phyloP scores from a whole-genome alignment of 2,888 invertebrate species.

The Phengaris alcon region DNA sequence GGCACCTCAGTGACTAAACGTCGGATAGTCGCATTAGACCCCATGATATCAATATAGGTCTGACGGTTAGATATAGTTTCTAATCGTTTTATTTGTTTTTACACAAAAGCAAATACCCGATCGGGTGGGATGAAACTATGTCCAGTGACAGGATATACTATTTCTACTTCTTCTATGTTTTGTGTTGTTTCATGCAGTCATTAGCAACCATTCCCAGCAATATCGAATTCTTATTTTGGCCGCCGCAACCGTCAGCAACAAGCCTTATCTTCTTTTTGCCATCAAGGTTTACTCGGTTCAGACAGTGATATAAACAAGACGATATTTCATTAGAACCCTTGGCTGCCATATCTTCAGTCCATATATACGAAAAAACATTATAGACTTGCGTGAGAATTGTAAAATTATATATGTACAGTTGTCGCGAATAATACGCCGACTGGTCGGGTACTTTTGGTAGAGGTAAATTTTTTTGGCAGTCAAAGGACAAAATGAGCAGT shows the following conservation, averaged over 20 bases:
- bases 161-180: constrained; percentile 13
- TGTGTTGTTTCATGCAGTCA: constrained; percentile 13
- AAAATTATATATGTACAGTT: constrained; percentile 39
- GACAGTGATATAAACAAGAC: neutral
- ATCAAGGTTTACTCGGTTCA: constrained; percentile 2
- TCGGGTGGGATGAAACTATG: constrained; percentile 21
- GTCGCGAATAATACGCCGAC: constrained; percentile 34
- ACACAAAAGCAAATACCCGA: constrained; percentile 13
- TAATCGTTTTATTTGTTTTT: constrained; percentile 19
- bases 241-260: constrained; percentile 6
- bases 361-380: constrained; percentile 25
- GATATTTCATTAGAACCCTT: constrained; percentile 22
- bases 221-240: constrained; percentile 19
- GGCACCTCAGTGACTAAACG: constrained; percentile 16
- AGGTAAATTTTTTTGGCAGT: neutral
- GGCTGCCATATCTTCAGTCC: constrained; percentile 25
- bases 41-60: constrained; percentile 13
- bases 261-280: constrained; percentile 3
- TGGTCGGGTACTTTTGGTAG: constrained; percentile 25
- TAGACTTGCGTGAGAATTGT: constrained; percentile 12
- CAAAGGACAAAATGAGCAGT: neutral
- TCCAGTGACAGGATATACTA: constrained; percentile 15
- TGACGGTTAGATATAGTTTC: constrained; percentile 3
- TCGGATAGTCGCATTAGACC: neutral
- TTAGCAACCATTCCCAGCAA: constrained; percentile 9